Conservation (phyloP, 2,888 invertebrate species). For the Dynastes grantii region DNA sequence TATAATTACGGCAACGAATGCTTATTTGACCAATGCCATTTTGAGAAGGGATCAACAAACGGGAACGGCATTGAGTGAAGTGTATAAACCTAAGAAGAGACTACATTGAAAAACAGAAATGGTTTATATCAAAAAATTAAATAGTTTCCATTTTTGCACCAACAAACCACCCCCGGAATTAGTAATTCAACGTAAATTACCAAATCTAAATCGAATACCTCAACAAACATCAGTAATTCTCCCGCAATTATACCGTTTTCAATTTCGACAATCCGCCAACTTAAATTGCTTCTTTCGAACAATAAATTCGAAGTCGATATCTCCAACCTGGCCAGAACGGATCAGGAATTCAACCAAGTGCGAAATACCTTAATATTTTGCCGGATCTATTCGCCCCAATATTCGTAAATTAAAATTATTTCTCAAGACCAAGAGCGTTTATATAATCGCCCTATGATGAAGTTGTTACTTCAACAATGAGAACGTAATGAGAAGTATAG, state of each 20-base stretch:
- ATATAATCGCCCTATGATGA: neutral
- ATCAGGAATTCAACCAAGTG: neutral
- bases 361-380: neutral
- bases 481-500: neutral
- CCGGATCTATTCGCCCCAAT: neutral
- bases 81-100: too few relatives aligned
- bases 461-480: neutral
- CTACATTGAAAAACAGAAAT: too few relatives aligned
- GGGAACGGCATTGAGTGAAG: too few relatives aligned
- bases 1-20: too few relatives aligned
- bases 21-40: too few relatives aligned
- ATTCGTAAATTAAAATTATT: neutral
- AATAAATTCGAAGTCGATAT: neutral
- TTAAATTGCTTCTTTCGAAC: neutral
- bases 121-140: too few relatives aligned
- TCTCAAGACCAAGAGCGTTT: neutral
- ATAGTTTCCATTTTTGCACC: too few relatives aligned
- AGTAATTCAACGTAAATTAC: too few relatives aligned
- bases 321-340: neutral
- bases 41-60: too few relatives aligned
- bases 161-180: too few relatives aligned
- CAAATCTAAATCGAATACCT: neutral
- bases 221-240: neutral
- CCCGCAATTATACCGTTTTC: conserved; percentile 4
- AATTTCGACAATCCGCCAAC: conserved; percentile 26